Evolutionary conservation across 2,888 invertebrate species (phyloP), one percentile per base, ranked within the genome.

Genomic region (Apodemia mormo): DNA sequence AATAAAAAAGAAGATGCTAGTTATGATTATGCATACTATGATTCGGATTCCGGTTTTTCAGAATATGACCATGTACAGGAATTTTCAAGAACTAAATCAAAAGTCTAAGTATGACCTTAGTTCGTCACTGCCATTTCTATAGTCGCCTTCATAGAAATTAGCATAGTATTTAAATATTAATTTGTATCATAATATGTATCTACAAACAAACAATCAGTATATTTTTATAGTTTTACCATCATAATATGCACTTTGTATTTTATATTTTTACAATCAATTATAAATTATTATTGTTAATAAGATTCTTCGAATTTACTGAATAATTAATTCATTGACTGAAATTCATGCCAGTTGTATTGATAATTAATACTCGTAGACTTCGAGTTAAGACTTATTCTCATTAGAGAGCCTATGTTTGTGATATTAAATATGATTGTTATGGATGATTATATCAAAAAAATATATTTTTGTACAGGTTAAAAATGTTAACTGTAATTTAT

Each of bases 1-100:
- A 95, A 90, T 79, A 95, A 95, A 76, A 95, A 95, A 75, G 95
- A 96, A 79, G 95, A 96, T 79, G 94, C 94, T 68, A 96, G 95
- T 82, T 97, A 97, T 81, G 97, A 97, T 83, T 97, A 97, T 80
- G 97, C 97, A 5, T 97, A 97, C 82, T 97, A 97, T 80, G 97
- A 97, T 82, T 95, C 95, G 70, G 95, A 95, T 67, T 90, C 91
- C 14, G 94, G 94, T 61, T 94, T 94, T 78, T 84, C 94, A 56
- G 94, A 94, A 81, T 94, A 94, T 76, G 94, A 94, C 71, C 89
- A 94, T 76, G 94, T 94, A 87, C 94, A 94, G 81, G 96, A 96
- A 82, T 95, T 96, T 77, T 94, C 95, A 78, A 95, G 94, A 90
- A 95, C 94, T 79, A 90, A 91, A 80, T 83, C 85, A 81, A 86